Percentiles rank a stretch among this genome's conserved stretches.
phyloP scores from a whole-genome alignment of 2,888 invertebrate genomes.

The Crepidodera aurea region DNA sequence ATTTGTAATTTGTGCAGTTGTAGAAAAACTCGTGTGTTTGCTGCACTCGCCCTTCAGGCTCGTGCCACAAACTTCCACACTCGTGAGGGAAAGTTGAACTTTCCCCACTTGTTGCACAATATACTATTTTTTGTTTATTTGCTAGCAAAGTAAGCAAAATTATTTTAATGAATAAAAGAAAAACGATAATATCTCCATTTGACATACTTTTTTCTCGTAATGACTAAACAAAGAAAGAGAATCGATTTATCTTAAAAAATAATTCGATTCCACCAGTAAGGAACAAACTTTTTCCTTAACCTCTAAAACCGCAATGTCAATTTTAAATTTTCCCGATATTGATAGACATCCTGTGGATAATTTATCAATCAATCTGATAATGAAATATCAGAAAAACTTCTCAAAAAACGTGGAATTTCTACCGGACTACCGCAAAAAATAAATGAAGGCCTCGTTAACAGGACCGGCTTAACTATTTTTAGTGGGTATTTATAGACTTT shows the following conservation, averaged over 20 bases:
- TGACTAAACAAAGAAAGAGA: slow-evolving; percentile 4
- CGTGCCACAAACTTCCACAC: no score
- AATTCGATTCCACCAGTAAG: slow-evolving; percentile 2
- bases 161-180: no score
- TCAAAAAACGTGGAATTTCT: slow-evolving; percentile 20
- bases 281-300: slow-evolving; percentile 13
- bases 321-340: slow-evolving; percentile 20
- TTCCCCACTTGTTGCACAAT: no score
- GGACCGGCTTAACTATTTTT: no score
- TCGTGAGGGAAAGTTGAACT: no score
- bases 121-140: no score
- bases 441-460: slow-evolving; percentile 19
- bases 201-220: neutral
- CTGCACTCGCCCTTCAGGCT: no score
- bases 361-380: slow-evolving; percentile 27
- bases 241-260: neutral
- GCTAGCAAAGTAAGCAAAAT: no score
- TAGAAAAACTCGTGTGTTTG: no score
- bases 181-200: neutral
- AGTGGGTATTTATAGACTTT: no score
- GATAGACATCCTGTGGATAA: slow-evolving; percentile 23
- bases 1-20: no score
- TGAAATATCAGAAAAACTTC: slow-evolving; percentile 23
- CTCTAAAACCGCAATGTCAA: slow-evolving; percentile 25
- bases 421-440: slow-evolving; percentile 18